Percentiles rank a stretch among this genome's conserved stretches.
These are phyloP conservation scores for Panzeria rudis DNA, from an alignment of 2,888 invertebrate species.

Conservation along the genomic window DNA sequence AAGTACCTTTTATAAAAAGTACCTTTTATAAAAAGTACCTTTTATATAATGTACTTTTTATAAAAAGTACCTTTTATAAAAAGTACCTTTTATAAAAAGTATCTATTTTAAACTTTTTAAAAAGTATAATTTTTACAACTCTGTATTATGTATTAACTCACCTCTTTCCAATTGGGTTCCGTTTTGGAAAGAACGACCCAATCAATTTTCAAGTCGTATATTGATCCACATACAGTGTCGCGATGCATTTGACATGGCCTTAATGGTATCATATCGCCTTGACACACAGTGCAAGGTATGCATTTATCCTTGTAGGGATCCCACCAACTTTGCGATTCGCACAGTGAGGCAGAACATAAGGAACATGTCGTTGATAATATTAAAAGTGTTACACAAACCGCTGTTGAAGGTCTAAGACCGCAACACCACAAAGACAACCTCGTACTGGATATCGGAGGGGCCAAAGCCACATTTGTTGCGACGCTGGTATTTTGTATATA, in stretches of 20 bases:
- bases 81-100: background rate
- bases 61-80: too few species aligned
- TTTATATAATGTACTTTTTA: background rate
- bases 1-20: background rate
- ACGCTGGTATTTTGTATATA: constrained; percentile 54
- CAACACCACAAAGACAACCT: constrained; percentile 38
- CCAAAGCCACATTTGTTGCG: constrained; percentile 51
- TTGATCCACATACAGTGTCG: constrained; percentile 90
- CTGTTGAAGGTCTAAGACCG: constrained; percentile 54
- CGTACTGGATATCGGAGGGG: constrained; percentile 4
- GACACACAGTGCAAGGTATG: constrained; percentile 89
- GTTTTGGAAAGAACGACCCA: constrained; percentile 85
- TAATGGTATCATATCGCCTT: constrained; percentile 87
- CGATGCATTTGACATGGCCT: constrained; percentile 90
- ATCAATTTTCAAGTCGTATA: constrained; percentile 87
- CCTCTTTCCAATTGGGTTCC: constrained; percentile 84
- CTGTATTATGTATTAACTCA: constrained; percentile 73
- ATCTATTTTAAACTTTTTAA: too few species aligned
- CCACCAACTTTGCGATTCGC: constrained; percentile 88
- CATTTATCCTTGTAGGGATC: constrained; percentile 87
- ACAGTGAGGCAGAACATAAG: constrained; percentile 80
- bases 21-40: background rate
- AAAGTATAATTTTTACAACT: background rate
- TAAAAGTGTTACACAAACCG: constrained; percentile 77
- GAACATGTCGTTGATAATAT: constrained; percentile 81